Base-by-base conservation (phyloP, 1,140 invertebrate species). In the Drosophila prosaltans region DNA sequence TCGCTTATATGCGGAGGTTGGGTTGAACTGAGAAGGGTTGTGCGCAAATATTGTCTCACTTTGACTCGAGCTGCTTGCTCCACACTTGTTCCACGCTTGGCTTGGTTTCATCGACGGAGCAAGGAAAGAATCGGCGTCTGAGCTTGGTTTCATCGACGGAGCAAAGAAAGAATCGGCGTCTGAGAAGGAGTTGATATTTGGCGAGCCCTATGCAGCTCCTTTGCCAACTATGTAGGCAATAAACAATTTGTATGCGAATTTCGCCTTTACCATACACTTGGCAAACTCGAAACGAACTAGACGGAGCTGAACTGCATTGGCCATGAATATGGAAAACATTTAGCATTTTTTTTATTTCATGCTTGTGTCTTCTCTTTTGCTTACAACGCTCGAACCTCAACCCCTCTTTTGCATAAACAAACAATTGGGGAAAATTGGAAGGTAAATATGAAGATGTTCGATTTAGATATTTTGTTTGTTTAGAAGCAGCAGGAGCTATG, bases 191-290 rank as follows among this genome's bases (percentile, higher is more conserved):
- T 39, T 36, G 51, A 76, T 66, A 48, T 60, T 58, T 59, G 54
- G 61, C 61, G 57, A 65, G 63, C 83, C 69, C 80, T 72, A 80
- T 86, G 79, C 75, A 86, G 65, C 79, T 85, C 79, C 67, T 39
- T 62, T 32, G 26, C 40, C 26, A 51, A 28, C 43, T 67, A 72
- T 82, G 76, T 62, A 68, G 43, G 80, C 88, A 88, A 88, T 88
- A 88, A 88, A 88, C 83, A 88, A 88, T 88, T 88, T 88, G 80
- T 88, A 88, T 88, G 83, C 84, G 83, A 89, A 86, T 88, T 86
- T 80, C 26, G 69, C 66, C 83, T 86, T 86, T 77, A 79, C 79
- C 57, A 72, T 80, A 63, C 39, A 60, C 64, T 51, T 26, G 30
- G 41, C 43, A 51, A 67, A 60, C 40, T 72, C 39, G 7, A 51